Evolutionary conservation across 2,888 invertebrate species (phyloP).

Genomic region (Noctua fimbriata): DNA sequence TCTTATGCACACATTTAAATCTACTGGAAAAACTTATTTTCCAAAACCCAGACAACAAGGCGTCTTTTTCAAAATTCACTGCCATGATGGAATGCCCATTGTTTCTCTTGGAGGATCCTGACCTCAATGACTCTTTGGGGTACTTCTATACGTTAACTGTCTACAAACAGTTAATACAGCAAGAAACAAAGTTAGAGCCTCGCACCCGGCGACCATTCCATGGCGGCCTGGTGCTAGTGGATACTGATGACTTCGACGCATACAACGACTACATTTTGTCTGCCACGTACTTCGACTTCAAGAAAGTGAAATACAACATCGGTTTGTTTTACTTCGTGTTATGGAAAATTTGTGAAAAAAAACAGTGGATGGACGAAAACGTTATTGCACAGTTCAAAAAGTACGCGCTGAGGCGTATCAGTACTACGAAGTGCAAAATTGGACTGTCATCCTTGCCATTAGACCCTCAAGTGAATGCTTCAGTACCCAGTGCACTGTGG

Average conservation of each 20-base stretch:
- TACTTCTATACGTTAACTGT: slow-evolving; percentile 76
- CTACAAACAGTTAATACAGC: slow-evolving; percentile 71
- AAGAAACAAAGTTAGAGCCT: slow-evolving; percentile 69
- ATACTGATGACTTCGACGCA: slow-evolving; percentile 72
- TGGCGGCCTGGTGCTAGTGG: slow-evolving; percentile 74
- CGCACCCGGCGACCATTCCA: slow-evolving; percentile 72
- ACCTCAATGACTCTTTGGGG: slow-evolving; percentile 73
- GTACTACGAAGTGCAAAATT: slow-evolving; percentile 69
- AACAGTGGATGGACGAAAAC: slow-evolving; percentile 77
- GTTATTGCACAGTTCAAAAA: slow-evolving; percentile 73
- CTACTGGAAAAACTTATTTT: slow-evolving; percentile 71
- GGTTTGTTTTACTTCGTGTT: slow-evolving; percentile 75
- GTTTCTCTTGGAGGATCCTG: slow-evolving; percentile 71
- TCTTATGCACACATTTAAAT: slow-evolving; percentile 69
- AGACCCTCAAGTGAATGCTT: slow-evolving; percentile 68
- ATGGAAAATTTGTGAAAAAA: slow-evolving; percentile 76
- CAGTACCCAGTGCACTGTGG: slow-evolving; percentile 73
- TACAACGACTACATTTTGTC: slow-evolving; percentile 78
- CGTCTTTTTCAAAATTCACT: slow-evolving; percentile 68
- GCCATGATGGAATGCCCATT: slow-evolving; percentile 73
- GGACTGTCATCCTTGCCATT: slow-evolving; percentile 74
- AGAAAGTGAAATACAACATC: slow-evolving; percentile 72
- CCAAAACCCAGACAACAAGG: background rate
- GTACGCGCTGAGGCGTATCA: slow-evolving; percentile 72
- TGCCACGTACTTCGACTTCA: slow-evolving; percentile 74